Evolutionary conservation across 2,888 invertebrate species (phyloP), one percentile per base, ranked within the genome.

Genomic region (Steinernema hermaphroditum): DNA sequence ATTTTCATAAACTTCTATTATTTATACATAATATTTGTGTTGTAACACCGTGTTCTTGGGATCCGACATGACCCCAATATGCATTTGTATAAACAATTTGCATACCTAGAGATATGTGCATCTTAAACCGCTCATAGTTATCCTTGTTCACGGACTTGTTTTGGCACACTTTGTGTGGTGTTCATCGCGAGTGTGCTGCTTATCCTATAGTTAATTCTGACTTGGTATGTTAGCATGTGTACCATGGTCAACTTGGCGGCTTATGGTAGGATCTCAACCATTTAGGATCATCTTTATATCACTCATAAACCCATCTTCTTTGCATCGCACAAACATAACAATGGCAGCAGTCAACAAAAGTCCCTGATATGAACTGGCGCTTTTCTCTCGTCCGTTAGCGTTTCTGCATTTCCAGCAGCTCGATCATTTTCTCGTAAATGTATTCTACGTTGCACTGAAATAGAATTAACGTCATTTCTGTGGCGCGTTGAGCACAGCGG

Each of bases 351-450:
- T 27, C 62, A 62, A 62, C 62, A 32, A 14, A 1, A 27, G 27
- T 62, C 62, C 62, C 62, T 62, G 62, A 62, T 62, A 62, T 62
- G 32, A 19, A 9, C 29, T 62, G 27, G 32, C 46, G 46, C 16
- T 46, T 16, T 9, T n/a, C 32, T 32, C n/a, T n/a, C n/a, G 29
- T 62, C 19, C 27, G 19, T 19, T 57, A 74, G 43, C 46, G n/a
- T 50, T 72, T 41, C 49, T 81, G 80, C 69, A 81, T 46, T 41
- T 77, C 73, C 24, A 96, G 92, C 76, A 96, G 89, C 87, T 93
- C 93, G 88, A 94, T 94, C 81, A 97, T 94, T 80, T 94, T 94
- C 43, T 93, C 92, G 86, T 96, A 96, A 83, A 95, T 94, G 79
- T 94, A 90, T 87, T 97, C 96, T 78, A 97, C 93, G 12, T 86